Conservation (phyloP, 2,113 vertebrate species). For the Mungos mungo region DNA sequence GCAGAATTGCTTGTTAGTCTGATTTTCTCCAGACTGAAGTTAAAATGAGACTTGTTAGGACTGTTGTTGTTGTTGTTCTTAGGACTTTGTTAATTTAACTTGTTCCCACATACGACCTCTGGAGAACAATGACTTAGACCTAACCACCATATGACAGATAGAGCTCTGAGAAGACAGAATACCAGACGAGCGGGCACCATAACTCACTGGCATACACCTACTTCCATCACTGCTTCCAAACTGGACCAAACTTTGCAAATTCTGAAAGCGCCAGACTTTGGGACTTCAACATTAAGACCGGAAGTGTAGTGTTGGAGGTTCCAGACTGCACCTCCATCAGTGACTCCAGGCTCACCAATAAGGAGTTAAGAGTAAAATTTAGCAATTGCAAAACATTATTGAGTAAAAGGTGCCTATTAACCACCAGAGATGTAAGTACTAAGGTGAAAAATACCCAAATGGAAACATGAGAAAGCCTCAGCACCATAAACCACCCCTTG, state of each 20-base stretch:
- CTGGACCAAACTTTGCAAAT: background rate
- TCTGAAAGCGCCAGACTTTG: background rate
- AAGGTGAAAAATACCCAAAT: background rate
- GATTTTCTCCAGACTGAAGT: background rate
- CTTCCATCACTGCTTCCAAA: background rate
- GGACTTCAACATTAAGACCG: background rate
- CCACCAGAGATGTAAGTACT: background rate
- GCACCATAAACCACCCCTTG: background rate
- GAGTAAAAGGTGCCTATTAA: constrained; percentile 5
- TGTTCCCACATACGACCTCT: background rate
- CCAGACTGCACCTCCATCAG: background rate
- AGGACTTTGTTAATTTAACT: constrained; percentile 7
- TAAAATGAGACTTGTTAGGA: background rate
- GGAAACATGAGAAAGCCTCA: background rate
- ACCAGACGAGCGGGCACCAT: background rate
- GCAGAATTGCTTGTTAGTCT: background rate
- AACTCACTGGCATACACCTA: background rate
- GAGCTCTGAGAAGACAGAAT: background rate
- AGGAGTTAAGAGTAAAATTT: background rate
- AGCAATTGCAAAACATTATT: background rate
- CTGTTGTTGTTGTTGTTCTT: background rate
- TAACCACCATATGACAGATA: background rate
- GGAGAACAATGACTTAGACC: background rate
- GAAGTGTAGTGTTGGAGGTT: background rate
- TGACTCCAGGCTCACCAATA: background rate